A percentile compares a stretch with the other conserved stretches of the same genome.
Conservation (phyloP, 2,888 invertebrate genomes). For the Athripsodes cinereus region DNA sequence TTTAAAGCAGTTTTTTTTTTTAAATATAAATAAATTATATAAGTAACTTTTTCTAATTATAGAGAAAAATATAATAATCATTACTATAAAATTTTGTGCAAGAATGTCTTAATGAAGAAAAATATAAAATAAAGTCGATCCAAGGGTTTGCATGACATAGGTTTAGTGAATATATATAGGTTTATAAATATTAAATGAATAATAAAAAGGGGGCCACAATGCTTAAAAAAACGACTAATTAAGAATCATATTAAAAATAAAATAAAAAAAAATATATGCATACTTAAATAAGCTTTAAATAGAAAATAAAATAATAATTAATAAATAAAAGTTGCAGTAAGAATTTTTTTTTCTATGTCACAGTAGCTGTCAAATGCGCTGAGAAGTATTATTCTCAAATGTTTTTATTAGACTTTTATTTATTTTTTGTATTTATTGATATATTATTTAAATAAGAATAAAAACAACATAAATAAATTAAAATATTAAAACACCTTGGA, state of each 20-base stretch:
- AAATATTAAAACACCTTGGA: too few species aligned
- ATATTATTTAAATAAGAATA: too few species aligned
- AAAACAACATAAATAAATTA: too few species aligned
- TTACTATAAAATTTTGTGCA: background rate
- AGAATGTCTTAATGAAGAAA: background rate
- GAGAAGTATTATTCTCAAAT: background rate
- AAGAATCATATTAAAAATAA: background rate
- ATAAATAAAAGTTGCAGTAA: background rate
- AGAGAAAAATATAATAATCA: background rate
- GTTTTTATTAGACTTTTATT: background rate
- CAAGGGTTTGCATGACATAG: background rate
- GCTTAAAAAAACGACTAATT: background rate
- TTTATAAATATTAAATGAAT: background rate
- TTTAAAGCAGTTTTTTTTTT: too few species aligned
- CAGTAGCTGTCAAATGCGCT: background rate
- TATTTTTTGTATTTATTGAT: too few species aligned
- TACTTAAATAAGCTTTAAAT: background rate
- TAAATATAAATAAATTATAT: background rate
- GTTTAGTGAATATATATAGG: background rate
- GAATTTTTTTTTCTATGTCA: background rate
- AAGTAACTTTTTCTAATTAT: background rate
- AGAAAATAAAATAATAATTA: background rate
- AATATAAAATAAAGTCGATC: background rate
- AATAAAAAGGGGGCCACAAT: background rate
- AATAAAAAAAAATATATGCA: background rate